Evolutionary conservation across 1,140 invertebrate genomes (phyloP).

Genomic region (Protaetia brevitarsis): DNA sequence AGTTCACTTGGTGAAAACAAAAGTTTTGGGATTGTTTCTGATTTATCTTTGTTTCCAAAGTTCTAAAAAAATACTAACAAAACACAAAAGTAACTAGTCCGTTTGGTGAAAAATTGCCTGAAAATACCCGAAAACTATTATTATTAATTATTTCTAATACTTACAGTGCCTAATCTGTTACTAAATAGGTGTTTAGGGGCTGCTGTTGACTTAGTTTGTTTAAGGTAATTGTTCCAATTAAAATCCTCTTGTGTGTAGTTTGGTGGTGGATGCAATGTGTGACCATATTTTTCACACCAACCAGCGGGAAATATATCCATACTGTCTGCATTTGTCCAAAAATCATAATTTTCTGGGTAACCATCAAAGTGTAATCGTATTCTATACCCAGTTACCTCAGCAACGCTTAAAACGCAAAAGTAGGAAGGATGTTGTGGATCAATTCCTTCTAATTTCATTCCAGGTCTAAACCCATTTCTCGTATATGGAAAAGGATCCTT

Average conservation of each 20-base stretch:
- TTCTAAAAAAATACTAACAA: too few species aligned
- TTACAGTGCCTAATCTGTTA: slow-evolving; percentile 58
- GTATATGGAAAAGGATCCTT: slow-evolving; percentile 70
- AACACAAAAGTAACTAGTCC: background rate
- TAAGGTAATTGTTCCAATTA: slow-evolving; percentile 82
- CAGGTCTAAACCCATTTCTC: slow-evolving; percentile 73
- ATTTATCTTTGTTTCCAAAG: too few species aligned
- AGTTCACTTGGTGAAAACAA: too few species aligned
- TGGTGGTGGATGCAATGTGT: slow-evolving; percentile 72
- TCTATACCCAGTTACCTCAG: slow-evolving; percentile 78
- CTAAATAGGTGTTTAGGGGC: slow-evolving; percentile 78
- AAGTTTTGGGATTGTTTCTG: too few species aligned
- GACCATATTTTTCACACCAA: slow-evolving; percentile 85
- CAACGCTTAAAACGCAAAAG: slow-evolving; percentile 85
- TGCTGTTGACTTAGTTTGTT: slow-evolving; percentile 68
- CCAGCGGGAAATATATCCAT: slow-evolving; percentile 88
- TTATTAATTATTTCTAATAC: slow-evolving; percentile 26
- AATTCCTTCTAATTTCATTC: slow-evolving; percentile 92
- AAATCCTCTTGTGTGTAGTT: slow-evolving; percentile 64
- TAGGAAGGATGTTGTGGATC: slow-evolving; percentile 87
- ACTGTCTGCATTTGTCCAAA: slow-evolving; percentile 91
- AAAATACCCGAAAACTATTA: background rate
- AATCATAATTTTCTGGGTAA: slow-evolving; percentile 85
- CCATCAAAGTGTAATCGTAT: slow-evolving; percentile 91
- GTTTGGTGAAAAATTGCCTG: background rate